Conservation (phyloP, 2,888 invertebrate genomes). For the Rhabditoides inermis region DNA sequence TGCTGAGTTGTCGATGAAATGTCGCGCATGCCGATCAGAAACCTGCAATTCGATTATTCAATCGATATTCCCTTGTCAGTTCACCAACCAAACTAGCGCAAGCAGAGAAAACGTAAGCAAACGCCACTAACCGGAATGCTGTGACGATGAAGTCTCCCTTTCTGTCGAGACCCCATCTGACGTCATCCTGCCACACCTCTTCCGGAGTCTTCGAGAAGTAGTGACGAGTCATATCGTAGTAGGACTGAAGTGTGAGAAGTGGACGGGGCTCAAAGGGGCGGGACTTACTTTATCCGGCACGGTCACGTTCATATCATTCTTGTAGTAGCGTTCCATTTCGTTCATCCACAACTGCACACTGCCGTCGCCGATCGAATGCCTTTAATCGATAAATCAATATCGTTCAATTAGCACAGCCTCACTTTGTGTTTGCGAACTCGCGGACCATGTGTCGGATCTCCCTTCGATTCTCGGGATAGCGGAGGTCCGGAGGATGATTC, state of each 20-base stretch:
- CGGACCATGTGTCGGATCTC: constrained; percentile 26
- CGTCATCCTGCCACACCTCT: constrained; percentile 34
- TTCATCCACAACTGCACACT: constrained; percentile 40
- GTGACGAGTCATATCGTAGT: constrained; percentile 30
- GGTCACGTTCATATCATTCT: constrained; percentile 3
- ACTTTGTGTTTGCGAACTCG: not conserved
- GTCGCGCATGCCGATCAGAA: constrained; percentile 40
- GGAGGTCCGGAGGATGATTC: constrained; percentile 35
- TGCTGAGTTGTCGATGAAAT: constrained; percentile 37
- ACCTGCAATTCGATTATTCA: constrained; percentile 11
- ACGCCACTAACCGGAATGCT: constrained; percentile 17
- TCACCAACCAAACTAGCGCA: not conserved
- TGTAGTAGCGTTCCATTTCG: constrained; percentile 33
- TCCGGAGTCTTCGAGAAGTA: constrained; percentile 28
- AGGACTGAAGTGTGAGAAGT: constrained; percentile 12
- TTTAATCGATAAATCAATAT: too few species aligned
- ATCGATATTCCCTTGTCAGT: not conserved
- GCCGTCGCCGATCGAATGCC: constrained; percentile 36
- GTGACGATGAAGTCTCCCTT: constrained; percentile 14
- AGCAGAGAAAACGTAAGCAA: constrained; percentile 1
- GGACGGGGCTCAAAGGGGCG: too few species aligned
- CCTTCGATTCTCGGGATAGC: constrained; percentile 20
- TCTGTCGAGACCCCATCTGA: constrained; percentile 20
- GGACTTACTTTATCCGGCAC: constrained; percentile 11
- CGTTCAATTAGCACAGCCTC: constrained; percentile 1